Base-by-base conservation (phyloP, 1,140 invertebrate genomes). In the Drosophila insularis region DNA sequence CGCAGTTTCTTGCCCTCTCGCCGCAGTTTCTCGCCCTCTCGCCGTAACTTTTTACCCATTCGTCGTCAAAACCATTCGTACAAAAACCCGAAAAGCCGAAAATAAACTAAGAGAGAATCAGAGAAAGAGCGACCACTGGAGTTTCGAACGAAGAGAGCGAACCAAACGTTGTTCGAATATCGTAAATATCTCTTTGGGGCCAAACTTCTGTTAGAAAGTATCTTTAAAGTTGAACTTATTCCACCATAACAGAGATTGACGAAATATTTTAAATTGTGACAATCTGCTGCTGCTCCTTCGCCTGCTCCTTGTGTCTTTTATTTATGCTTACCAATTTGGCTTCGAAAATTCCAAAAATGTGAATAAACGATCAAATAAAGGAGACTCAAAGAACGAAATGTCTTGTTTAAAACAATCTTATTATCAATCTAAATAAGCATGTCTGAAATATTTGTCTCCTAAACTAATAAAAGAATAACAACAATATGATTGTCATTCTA, bases 241-340 rank as follows among this genome's bases (percentile, higher is more conserved):
- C 43, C 32, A 39, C 63, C 40, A 75, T 63, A 63, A 63, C 60
- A 43, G 27, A 43, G 40, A 63, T 75, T 76, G 73, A 76, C 73
- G 75, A 76, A 76, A 76, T 76, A 71, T 11, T 37, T 23, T 60
- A 17, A 56, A 40, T 27, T 54, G 32, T 50, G 13, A 54, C 40
- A n/a, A 13, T 50, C 27, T 19, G 5, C 53, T 23, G 21, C 10
- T 17, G 2, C 31, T 23, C 11, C 39, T 17, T 27, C 2, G 8
- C 11, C 17, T 58, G 32, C 27, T 56, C 27, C n/a, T 56, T 27
- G n/a, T 56, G 54, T 56, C 17, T 35, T 58, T 75, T 75, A 76
- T 75, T 76, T 76, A 76, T 76, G 73, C 73, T 73, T 75, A 39
- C 69, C 75, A 65, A 76, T 76, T 76, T 74, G 53, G 32, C 72